These are phyloP conservation scores for Parus major DNA, from an alignment of 2,113 vertebrate species.

Conservation along the genomic window DNA sequence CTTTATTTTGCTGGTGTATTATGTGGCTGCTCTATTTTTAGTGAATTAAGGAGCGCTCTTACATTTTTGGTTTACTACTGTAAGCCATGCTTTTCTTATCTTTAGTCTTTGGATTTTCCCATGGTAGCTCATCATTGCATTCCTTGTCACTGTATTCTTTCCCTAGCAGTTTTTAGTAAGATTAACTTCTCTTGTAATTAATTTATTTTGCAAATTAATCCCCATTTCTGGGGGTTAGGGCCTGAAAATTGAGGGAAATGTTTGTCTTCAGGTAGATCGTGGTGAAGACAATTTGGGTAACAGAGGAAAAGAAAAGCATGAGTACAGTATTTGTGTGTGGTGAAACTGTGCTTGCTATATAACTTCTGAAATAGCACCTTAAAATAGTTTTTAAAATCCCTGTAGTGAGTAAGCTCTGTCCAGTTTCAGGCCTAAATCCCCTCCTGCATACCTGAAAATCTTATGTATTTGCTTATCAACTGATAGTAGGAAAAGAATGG, in stretches of 20 bases:
- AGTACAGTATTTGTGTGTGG: background rate
- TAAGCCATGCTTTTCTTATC: background rate
- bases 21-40: background rate
- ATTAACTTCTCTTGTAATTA: background rate
- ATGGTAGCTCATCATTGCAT: background rate
- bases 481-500: background rate
- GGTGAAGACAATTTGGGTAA: background rate
- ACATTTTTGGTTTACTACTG: background rate
- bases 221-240: background rate
- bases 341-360: background rate
- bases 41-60: background rate
- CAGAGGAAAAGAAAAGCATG: background rate
- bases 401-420: background rate
- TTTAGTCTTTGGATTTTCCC: background rate
- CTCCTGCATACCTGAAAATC: background rate
- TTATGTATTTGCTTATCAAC: background rate
- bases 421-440: background rate
- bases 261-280: background rate
- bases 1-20: background rate
- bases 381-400: background rate
- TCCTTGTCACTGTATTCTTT: background rate
- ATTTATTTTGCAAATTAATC: background rate
- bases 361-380: background rate
- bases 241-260: background rate
- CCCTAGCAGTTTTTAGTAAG: background rate